A percentile compares a stretch with the other conserved stretches of the same genome.
phyloP scores from a whole-genome alignment of 1,140 invertebrate species.

The Micrasema minimum region DNA sequence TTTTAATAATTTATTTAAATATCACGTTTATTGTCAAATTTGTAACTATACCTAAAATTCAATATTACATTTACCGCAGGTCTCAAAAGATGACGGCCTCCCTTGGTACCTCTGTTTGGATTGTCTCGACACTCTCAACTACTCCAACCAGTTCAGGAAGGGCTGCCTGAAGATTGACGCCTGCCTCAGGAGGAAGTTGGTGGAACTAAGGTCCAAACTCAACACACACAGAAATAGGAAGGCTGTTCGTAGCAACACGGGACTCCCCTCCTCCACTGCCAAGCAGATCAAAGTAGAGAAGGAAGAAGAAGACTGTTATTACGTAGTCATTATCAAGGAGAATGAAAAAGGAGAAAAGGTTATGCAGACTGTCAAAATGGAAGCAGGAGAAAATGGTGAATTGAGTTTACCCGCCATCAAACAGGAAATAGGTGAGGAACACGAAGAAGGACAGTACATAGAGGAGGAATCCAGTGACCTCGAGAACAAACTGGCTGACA shows the following conservation, averaged over 20 bases:
- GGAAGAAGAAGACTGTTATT: conserved; percentile 45
- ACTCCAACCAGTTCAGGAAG: conserved; percentile 62
- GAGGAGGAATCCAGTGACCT: background rate
- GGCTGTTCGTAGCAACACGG: too few relatives aligned
- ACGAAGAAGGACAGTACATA: background rate
- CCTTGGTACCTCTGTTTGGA: conserved; percentile 61
- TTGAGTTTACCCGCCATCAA: background rate
- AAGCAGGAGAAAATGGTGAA: conserved; percentile 13
- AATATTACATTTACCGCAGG: too few relatives aligned
- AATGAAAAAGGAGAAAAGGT: conserved; percentile 35
- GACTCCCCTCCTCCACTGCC: too few relatives aligned
- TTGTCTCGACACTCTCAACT: conserved; percentile 58
- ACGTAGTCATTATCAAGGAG: conserved; percentile 47
- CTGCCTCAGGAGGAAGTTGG: conserved; percentile 57
- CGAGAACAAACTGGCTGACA: background rate
- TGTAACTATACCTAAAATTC: too few relatives aligned
- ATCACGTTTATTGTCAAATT: too few relatives aligned
- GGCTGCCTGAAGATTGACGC: conserved; percentile 64
- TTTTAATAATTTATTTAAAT: too few relatives aligned
- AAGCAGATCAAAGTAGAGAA: background rate
- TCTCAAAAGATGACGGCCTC: conserved; percentile 59
- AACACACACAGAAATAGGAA: background rate
- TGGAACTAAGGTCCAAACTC: background rate
- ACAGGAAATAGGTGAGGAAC: conserved; percentile 1
- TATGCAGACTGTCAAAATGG: conserved; percentile 33